Percentiles rank a stretch among this genome's conserved stretches.
phyloP scores from a whole-genome alignment of 2,888 invertebrate species.

The Augiades crinisus region DNA sequence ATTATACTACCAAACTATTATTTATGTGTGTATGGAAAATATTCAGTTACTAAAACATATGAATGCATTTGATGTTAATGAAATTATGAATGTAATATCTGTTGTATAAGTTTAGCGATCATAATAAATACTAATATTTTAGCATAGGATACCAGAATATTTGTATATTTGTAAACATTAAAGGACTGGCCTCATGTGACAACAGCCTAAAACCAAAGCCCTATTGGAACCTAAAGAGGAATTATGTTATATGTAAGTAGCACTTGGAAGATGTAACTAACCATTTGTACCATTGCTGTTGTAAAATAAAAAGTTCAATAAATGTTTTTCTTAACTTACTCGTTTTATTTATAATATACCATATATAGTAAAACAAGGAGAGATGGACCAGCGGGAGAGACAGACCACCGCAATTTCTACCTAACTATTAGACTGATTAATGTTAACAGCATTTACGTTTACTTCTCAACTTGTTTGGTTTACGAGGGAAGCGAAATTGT shows the following conservation, averaged over 20 bases:
- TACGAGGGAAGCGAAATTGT: no score
- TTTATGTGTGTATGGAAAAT: no score
- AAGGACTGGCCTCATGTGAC: slow-evolving; percentile 1
- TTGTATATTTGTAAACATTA: slow-evolving; percentile 8
- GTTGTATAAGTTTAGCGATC: slow-evolving; percentile 1
- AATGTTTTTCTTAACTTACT: slow-evolving; percentile 54
- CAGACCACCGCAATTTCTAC: no score
- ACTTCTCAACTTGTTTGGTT: no score
- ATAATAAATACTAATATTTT: slow-evolving; percentile 4
- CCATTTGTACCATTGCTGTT: slow-evolving; percentile 62
- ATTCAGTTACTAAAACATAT: no score
- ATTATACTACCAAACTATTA: no score
- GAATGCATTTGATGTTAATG: slow-evolving; percentile 9
- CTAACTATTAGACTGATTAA: no score
- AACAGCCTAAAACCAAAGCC: slow-evolving; percentile 16
- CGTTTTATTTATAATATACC: background rate
- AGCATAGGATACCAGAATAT: slow-evolving; percentile 6
- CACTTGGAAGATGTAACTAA: slow-evolving; percentile 30
- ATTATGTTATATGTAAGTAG: slow-evolving; percentile 8
- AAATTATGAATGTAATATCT: slow-evolving; percentile 1
- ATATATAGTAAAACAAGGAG: no score
- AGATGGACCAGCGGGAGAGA: no score
- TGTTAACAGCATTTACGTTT: no score
- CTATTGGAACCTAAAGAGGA: slow-evolving; percentile 19
- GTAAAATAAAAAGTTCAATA: slow-evolving; percentile 63